phyloP scores from a whole-genome alignment of 2,888 invertebrate genomes.

The Drosophila subsilvestris region DNA sequence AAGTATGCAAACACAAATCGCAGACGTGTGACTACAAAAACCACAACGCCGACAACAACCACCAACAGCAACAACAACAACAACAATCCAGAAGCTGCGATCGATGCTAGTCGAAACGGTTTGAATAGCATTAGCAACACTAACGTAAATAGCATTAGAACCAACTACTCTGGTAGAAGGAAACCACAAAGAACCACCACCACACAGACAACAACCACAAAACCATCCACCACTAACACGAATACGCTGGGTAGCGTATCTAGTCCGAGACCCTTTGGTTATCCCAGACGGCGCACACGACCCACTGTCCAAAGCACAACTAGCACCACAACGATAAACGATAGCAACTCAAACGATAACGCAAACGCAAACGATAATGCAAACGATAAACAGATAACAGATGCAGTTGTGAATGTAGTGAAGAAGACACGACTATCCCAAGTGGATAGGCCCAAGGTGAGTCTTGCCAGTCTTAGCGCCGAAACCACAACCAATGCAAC shows the following conservation, averaged over 20 bases:
- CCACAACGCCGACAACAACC: conserved; percentile 37
- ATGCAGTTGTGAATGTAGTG: conserved; percentile 59
- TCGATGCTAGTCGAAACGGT: conserved; percentile 78
- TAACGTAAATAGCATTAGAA: conserved; percentile 72
- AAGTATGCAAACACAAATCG: conserved; percentile 66
- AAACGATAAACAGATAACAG: conserved; percentile 41
- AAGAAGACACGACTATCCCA: conserved; percentile 65
- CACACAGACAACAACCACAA: conserved; percentile 40
- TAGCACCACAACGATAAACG: conserved; percentile 46
- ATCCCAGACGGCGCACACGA: conserved; percentile 84
- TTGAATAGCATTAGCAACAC: conserved; percentile 60
- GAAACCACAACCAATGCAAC: conserved; percentile 47
- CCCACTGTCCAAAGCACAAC: conserved; percentile 72
- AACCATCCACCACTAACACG: conserved; percentile 48
- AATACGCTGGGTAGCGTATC: conserved; percentile 80
- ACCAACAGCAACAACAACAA: conserved; percentile 29
- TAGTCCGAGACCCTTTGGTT: conserved; percentile 86
- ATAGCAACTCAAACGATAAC: conserved; percentile 36
- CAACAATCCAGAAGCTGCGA: conserved; percentile 59
- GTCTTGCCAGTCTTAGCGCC: conserved; percentile 72
- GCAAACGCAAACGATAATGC: conserved; percentile 42
- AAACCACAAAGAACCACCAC: conserved; percentile 60
- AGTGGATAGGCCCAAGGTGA: conserved; percentile 82
- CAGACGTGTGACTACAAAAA: conserved; percentile 53
- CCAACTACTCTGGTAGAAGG: conserved; percentile 74